Conservation (phyloP, 1,140 invertebrate genomes). For the Zophobas atratus region DNA sequence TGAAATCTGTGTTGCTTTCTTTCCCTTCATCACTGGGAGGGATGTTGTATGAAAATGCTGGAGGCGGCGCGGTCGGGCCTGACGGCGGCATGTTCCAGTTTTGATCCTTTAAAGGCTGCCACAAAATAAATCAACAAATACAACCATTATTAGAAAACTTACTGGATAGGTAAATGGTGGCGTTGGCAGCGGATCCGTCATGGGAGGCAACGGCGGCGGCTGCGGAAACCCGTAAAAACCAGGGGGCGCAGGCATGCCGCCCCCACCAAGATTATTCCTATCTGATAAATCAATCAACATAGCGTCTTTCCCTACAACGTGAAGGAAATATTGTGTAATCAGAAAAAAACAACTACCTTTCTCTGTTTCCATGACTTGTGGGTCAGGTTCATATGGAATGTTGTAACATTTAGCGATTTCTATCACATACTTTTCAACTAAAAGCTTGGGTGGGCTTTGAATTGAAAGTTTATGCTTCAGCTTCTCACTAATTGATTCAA, state of each 20-base stretch:
- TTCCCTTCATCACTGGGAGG: conserved; percentile 75
- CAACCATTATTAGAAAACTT: conserved; percentile 58
- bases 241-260: conserved; percentile 75
- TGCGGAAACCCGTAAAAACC: conserved; percentile 86
- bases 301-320: conserved; percentile 71
- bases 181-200: conserved; percentile 63
- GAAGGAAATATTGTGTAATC: neutral
- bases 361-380: conserved; percentile 90
- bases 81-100: conserved; percentile 21
- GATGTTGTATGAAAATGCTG: conserved; percentile 81
- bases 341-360: conserved; percentile 52
- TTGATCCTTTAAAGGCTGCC: conserved; percentile 22
- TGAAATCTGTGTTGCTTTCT: conserved; percentile 74
- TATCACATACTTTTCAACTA: conserved; percentile 96
- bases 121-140: conserved; percentile 44
- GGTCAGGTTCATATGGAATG: conserved; percentile 93
- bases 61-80: conserved; percentile 67
- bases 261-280: conserved; percentile 74
- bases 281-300: conserved; percentile 85
- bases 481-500: conserved; percentile 93
- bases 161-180: conserved; percentile 75
- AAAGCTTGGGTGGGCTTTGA: conserved; percentile 94
- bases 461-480: conserved; percentile 96
- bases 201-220: conserved; percentile 75
- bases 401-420: conserved; percentile 98